phyloP scores from a whole-genome alignment of 2,113 vertebrate species.

The Sapajus apella region DNA sequence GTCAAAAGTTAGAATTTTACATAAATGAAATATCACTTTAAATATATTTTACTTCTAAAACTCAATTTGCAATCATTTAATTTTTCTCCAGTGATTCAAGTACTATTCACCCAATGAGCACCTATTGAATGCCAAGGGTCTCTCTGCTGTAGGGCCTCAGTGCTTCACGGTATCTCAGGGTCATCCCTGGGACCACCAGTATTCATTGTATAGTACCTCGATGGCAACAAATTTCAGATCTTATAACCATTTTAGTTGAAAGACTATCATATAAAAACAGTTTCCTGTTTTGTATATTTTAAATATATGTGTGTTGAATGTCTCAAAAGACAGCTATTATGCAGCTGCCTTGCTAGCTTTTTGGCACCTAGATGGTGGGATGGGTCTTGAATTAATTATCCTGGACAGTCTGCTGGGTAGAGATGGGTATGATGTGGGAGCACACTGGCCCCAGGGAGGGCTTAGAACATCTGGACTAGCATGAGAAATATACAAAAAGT shows the following conservation, averaged over 20 bases:
- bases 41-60: constrained; percentile 22
- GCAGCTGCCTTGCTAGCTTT: neutral
- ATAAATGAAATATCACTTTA: neutral
- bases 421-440: neutral
- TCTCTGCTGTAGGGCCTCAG: neutral
- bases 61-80: neutral
- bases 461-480: neutral
- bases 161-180: neutral
- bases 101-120: neutral
- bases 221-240: constrained; percentile 9
- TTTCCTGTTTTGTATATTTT: neutral
- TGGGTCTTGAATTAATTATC: neutral
- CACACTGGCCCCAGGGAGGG: neutral
- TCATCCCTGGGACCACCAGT: neutral
- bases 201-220: neutral
- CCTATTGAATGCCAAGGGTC: neutral
- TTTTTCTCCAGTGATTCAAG: neutral
- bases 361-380: neutral
- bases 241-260: neutral
- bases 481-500: neutral
- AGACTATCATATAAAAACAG: neutral
- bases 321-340: neutral
- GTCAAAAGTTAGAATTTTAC: neutral
- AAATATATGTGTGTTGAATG: neutral
- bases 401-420: neutral